Base-by-base conservation (phyloP, 2,113 vertebrate species). In the Cichladusa arquata region DNA sequence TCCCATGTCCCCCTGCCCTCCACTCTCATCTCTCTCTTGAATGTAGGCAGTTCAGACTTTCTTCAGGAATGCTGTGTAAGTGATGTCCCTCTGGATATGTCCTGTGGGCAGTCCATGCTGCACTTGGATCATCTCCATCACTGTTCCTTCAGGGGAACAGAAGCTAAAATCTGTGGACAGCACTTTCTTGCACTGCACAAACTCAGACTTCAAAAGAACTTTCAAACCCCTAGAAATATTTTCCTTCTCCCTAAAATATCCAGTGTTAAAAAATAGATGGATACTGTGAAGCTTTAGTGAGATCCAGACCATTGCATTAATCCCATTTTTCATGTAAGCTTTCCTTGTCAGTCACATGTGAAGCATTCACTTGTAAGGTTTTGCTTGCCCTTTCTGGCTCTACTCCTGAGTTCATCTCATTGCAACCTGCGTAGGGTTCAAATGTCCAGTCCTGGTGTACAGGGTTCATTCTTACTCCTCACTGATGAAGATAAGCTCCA, bases 401-500 rank as follows among this genome's bases (percentile, higher is more conserved):
- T 92, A 57, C 19, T 96, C 70, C 80, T 96, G 70, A 36, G 24
- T 85, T 95, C 76, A 89, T 95, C n/a, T 94, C 77, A 89, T 70
- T 94, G 94, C 89, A 93, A 95, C 85, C 95, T 97, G 86, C 69
- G 92, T 51, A 90, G 86, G 92, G 93, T 61, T 97, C 96, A 96
- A 94, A 95, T 96, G 86, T 96, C 94, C 96, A 67, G 94, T 94
- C 81, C 70, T 83, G 95, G 81, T 95, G 94, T 89, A 97, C 94
- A 95, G 91, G 78, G 82, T 38, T 95, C 95, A 66, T 96, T 97
- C 98, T 98, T 97, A 98, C 98, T 98, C 98, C 97, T 98, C 97
- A 94, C 98, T 98, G 96, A 98, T 96, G 92, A 98, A 98, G 91
- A 98, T 97, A 90, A 98, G 97, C 81, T 98, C 98, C 97, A 98